Evolutionary conservation across 2,888 invertebrate species (phyloP).

Genomic region (Clunio marinus): DNA sequence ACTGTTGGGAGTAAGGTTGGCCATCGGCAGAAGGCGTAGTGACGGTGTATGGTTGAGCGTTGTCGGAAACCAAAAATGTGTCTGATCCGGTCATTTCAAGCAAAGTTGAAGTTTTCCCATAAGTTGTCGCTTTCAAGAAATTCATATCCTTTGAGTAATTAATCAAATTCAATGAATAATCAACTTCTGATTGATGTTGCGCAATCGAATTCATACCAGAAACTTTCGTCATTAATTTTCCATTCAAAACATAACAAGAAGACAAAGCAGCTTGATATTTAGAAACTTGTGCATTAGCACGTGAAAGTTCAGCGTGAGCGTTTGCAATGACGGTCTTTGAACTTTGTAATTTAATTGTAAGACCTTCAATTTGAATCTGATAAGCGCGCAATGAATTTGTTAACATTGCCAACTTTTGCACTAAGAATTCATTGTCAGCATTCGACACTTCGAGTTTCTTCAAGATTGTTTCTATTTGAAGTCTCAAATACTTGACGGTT

Average conservation of each 20-base stretch:
- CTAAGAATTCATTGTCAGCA: constrained; percentile 27
- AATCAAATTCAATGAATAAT: constrained; percentile 15
- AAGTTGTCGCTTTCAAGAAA: not conserved
- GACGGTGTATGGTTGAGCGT: too few species aligned
- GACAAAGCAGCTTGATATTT: constrained; percentile 28
- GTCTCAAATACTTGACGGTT: constrained; percentile 14
- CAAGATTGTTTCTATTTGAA: constrained; percentile 16
- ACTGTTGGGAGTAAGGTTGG: too few species aligned
- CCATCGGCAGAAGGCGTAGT: too few species aligned
- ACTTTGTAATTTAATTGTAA: constrained; percentile 9
- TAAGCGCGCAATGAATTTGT: constrained; percentile 2
- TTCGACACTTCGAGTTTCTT: constrained; percentile 16
- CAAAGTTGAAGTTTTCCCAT: not conserved
- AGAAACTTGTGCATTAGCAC: constrained; percentile 17
- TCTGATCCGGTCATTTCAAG: not conserved
- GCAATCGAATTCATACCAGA: not conserved
- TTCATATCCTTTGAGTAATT: not conserved
- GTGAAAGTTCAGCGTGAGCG: not conserved
- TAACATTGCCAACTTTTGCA: constrained; percentile 14
- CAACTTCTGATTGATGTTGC: constrained; percentile 11
- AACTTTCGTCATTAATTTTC: constrained; percentile 32
- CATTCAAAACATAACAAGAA: constrained; percentile 21
- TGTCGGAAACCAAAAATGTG: too few species aligned
- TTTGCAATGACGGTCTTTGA: constrained; percentile 16
- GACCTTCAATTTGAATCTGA: constrained; percentile 7